Percentiles rank a stretch among this genome's conserved stretches.
Conservation (phyloP, 2,888 invertebrate genomes). For the Peribatodes rhomboidaria region DNA sequence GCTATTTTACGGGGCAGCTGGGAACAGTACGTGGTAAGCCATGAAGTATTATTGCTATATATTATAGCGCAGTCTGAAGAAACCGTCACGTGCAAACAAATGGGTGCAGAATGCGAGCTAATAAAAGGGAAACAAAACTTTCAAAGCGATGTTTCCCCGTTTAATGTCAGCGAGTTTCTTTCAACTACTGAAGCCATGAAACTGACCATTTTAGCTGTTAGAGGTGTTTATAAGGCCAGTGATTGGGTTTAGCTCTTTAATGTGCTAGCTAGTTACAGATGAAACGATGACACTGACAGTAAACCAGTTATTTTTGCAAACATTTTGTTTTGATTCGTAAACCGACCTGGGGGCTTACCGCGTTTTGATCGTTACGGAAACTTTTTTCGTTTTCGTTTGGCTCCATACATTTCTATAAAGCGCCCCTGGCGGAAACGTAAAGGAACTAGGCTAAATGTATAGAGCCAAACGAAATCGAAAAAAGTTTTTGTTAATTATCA, state of each 20-base stretch:
- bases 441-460: too few relatives aligned
- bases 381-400: too few relatives aligned
- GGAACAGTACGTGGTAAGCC: too few relatives aligned
- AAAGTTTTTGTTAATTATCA: too few relatives aligned
- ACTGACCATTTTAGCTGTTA: conserved; percentile 3
- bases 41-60: not conserved
- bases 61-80: not conserved
- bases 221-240: conserved; percentile 17
- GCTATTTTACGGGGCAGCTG: too few relatives aligned
- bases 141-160: conserved; percentile 40
- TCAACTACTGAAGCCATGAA: conserved; percentile 25
- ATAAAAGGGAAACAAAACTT: conserved; percentile 48
- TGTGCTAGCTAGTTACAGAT: not conserved
- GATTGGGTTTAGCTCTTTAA: conserved; percentile 12
- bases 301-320: not conserved
- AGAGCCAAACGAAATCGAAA: too few relatives aligned
- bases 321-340: too few relatives aligned
- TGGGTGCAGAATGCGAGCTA: conserved; percentile 42
- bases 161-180: conserved; percentile 52
- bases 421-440: too few relatives aligned
- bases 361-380: too few relatives aligned
- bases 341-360: too few relatives aligned
- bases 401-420: too few relatives aligned
- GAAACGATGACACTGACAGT: not conserved
- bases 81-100: conserved; percentile 10